These are phyloP conservation scores for Leuciscus idus DNA, from an alignment of 2,113 vertebrate species.

Conservation along the genomic window DNA sequence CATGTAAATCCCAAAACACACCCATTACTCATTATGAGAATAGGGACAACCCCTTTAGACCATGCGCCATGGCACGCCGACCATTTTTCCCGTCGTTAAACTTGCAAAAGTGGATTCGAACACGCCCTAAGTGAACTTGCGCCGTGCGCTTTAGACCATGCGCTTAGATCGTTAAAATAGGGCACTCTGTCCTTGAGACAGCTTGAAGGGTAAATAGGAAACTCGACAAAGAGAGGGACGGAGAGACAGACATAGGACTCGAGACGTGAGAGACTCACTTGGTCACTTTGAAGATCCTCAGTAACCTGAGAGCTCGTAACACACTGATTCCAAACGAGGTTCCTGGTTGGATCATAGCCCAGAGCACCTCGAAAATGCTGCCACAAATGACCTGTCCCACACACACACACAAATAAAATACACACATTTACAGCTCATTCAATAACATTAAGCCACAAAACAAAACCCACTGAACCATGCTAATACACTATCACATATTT, in stretches of 20 bases:
- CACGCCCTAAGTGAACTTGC: too few relatives aligned
- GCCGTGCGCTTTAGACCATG: too few relatives aligned
- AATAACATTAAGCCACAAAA: constrained; percentile 31
- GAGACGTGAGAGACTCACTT: constrained; percentile 82
- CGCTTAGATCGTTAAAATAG: too few relatives aligned
- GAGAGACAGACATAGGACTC: not conserved
- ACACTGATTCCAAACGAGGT: constrained; percentile 97
- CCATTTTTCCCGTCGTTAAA: too few relatives aligned
- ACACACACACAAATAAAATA: constrained; percentile 40
- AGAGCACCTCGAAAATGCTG: constrained; percentile 96
- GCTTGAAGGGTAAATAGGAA: not conserved
- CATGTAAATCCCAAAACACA: too few relatives aligned
- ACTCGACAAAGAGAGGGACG: constrained; percentile 13
- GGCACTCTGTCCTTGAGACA: not conserved
- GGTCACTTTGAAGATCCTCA: constrained; percentile 99
- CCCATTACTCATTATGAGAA: too few relatives aligned
- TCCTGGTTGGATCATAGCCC: constrained; percentile 93
- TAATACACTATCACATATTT: not conserved
- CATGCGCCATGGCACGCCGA: too few relatives aligned
- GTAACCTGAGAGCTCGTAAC: constrained; percentile 95
- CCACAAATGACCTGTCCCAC: constrained; percentile 88
- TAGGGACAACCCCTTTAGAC: too few relatives aligned
- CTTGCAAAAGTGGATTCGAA: too few relatives aligned
- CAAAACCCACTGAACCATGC: constrained; percentile 4
- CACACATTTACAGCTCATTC: constrained; percentile 16